Evolutionary conservation across 2,797 vertebrate genomes (phyloP), one percentile per base, ranked within the genome.

Genomic region (Pogonophryne albipinna): DNA sequence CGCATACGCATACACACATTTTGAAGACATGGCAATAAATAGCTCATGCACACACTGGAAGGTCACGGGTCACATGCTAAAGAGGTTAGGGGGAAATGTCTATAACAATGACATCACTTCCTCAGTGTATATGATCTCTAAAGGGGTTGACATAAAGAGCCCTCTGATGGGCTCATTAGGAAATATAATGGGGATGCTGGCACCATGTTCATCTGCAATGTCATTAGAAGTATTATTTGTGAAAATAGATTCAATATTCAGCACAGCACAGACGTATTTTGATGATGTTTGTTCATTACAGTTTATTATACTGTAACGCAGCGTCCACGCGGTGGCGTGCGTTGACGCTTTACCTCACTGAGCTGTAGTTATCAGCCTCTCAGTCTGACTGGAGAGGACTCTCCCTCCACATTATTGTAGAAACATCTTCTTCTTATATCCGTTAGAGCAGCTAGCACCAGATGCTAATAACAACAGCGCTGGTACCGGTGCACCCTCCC

Each of bases 1-100:
- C 53, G 58, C 61, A 42, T 11, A 45, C 49, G 58, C 62, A 56
- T 56, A 67, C 49, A 41, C 17, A 68, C 9, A 56, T 17, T 44
- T 5, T 47, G 15, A 70, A 65, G 68, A 66, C 74, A 78, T 19
- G 14, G 59, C 53, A 74, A 82, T 88, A 72, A 89, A 82, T 55
- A 20, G 41, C 53, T 75, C 60, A 42, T 17, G 20, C 44, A 76
- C 34, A 67, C 66, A 78, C 50, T 34, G 2, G 27, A 65, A 71
- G 84, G 82, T 80, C 87, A 87, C 0, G 6, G 80, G 78, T 87
- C 80, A 79, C 27, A 61, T 53, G 57, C 69, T 88, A 66, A 86
- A 51, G 38, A 82, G 76, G 62, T 75, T 85, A 53, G 46, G 66
- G 23, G 61, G 31, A 38, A 16, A 38, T 50, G 23, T 47, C 67